These are phyloP conservation scores for Diuraphis noxia DNA, from an alignment of 1,140 invertebrate species.

Conservation along the genomic window DNA sequence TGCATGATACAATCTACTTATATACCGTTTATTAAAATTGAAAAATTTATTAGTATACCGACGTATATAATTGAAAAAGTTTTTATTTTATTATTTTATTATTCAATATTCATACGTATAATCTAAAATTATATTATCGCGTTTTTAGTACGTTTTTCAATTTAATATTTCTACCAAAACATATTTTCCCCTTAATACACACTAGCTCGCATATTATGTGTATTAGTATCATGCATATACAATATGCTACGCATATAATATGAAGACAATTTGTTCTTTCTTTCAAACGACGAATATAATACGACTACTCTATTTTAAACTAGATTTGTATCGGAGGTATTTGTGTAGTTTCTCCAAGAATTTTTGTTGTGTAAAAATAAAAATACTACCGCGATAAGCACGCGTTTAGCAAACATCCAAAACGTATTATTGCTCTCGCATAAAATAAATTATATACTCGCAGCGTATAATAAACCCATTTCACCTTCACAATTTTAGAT, in stretches of 20 bases:
- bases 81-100: too few relatives aligned
- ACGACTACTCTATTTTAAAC: not conserved
- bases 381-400: slow-evolving; percentile 12
- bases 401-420: slow-evolving; percentile 4
- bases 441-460: slow-evolving; percentile 5
- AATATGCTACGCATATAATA: not conserved
- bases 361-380: not conserved
- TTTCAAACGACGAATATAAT: not conserved
- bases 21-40: not conserved
- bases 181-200: not conserved
- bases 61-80: not conserved
- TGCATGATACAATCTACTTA: not conserved
- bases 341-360: not conserved
- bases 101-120: too few relatives aligned
- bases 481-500: not conserved
- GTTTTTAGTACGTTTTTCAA: too few relatives aligned
- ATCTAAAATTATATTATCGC: too few relatives aligned
- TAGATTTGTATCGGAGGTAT: slow-evolving; percentile 5
- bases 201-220: not conserved
- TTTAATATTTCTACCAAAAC: not conserved
- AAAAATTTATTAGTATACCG: too few relatives aligned
- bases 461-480: slow-evolving; percentile 3
- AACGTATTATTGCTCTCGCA: not conserved
- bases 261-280: not conserved
- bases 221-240: not conserved